Evolutionary conservation across 2,888 invertebrate species (phyloP), one percentile per base, ranked within the genome.

Genomic region (Xestoiulus laeticollis): DNA sequence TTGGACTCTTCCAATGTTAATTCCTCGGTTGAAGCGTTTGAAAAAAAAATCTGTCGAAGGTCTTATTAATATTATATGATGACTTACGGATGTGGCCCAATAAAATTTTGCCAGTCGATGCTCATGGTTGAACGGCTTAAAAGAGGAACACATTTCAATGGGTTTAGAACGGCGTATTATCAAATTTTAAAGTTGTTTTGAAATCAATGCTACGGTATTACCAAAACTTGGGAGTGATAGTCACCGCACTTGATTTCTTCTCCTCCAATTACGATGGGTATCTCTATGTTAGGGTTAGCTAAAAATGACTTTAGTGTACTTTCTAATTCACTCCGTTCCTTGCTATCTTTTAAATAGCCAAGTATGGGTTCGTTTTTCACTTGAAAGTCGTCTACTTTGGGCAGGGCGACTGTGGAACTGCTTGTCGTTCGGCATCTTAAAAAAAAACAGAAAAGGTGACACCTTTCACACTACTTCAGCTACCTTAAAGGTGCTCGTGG

Each of bases 181-280:
- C 8, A 68, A 8, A 1, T n/a, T 0, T 16, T 3, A 53, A n/a
- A 53, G 53, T 5, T n/a, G 53, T 2, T n/a, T n/a, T 38, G 38
- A 8, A 38, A 38, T 0, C 0, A 38, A 38, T 38, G 38, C 8
- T 12, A 4, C 22, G 59, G 22, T n/a, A 32, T 32, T 91, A 94
- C 94, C 94, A 94, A 94, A 89, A 95, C 95, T 94, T 99, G 99
- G 91, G 95, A 95, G 90, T 94, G 94, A 87, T 95, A 95, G 90
- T 95, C 94, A 89, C 95, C 94, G 0, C 96, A 96, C 90, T 94
- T 94, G 90, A 96, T 95, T 91, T 95, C 95, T 92, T 99, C 94
- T 90, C 96, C 96, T n/a, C 98, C 99, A 91, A 99, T 97, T n/a
- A 99, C 95, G 91, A 99, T 96, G 12, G 99, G 99, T 89, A 99